A percentile compares a stretch with the other conserved stretches of the same genome.
phyloP scores from a whole-genome alignment of 2,113 vertebrate genomes.

The Phainopepla nitens region DNA sequence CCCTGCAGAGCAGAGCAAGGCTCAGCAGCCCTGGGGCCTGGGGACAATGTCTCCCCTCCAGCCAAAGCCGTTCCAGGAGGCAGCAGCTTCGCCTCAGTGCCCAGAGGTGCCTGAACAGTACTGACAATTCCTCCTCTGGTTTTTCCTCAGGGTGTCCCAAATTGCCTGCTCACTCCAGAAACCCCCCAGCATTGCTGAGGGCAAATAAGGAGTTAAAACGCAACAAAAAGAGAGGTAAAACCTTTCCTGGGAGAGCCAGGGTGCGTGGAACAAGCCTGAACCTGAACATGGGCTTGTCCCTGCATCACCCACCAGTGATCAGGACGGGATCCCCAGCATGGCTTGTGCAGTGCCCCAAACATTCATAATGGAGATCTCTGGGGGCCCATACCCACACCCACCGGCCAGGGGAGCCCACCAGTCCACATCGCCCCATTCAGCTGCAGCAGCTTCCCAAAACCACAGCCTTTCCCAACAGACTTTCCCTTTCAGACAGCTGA shows the following conservation, averaged over 20 bases:
- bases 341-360: background rate
- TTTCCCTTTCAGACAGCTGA: background rate
- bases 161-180: background rate
- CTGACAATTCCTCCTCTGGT: background rate
- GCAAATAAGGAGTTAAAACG: background rate
- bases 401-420: background rate
- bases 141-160: background rate
- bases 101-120: background rate
- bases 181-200: background rate
- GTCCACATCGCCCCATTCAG: background rate
- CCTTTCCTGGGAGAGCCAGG: background rate
- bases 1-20: rapidly evolving
- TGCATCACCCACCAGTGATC: background rate
- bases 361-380: rapidly evolving
- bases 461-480: rapidly evolving
- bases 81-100: background rate
- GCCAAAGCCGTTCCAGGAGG: background rate
- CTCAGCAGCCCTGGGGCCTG: background rate
- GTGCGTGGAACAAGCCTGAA: background rate
- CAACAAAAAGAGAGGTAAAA: background rate
- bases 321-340: background rate
- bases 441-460: background rate
- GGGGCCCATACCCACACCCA: background rate
- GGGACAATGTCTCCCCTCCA: background rate
- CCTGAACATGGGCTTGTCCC: background rate